Conservation (phyloP, 2,113 vertebrate genomes). For the Hylia prasina region DNA sequence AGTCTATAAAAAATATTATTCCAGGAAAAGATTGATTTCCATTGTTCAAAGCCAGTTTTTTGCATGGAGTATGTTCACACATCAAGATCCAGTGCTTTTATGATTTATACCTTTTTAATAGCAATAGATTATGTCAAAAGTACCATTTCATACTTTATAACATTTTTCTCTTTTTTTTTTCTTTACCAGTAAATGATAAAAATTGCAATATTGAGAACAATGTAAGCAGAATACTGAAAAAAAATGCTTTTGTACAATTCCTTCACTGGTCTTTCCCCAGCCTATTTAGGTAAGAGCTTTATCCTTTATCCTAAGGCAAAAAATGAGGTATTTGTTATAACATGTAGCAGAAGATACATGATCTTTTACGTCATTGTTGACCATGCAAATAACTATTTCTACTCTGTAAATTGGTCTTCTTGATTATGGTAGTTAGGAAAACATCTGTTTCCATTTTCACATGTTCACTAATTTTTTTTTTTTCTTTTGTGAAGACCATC, state of each 20-base stretch:
- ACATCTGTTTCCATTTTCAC: background rate
- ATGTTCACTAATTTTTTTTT: background rate
- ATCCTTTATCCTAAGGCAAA: background rate
- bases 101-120: background rate
- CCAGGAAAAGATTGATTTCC: background rate
- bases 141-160: background rate
- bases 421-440: background rate
- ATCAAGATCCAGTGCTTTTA: background rate
- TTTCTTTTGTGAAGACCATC: background rate
- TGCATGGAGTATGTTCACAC: background rate
- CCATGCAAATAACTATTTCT: background rate
- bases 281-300: background rate
- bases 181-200: background rate
- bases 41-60: background rate
- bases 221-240: background rate
- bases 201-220: background rate
- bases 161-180: background rate
- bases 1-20: background rate
- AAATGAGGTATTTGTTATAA: background rate
- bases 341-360: background rate
- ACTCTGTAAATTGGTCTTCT: background rate
- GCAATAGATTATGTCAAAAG: background rate
- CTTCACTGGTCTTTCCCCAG: background rate
- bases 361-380: background rate
- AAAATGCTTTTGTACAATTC: background rate